Base-by-base conservation (phyloP, 2,797 vertebrate genomes). In the Sarcoramphus papa region DNA sequence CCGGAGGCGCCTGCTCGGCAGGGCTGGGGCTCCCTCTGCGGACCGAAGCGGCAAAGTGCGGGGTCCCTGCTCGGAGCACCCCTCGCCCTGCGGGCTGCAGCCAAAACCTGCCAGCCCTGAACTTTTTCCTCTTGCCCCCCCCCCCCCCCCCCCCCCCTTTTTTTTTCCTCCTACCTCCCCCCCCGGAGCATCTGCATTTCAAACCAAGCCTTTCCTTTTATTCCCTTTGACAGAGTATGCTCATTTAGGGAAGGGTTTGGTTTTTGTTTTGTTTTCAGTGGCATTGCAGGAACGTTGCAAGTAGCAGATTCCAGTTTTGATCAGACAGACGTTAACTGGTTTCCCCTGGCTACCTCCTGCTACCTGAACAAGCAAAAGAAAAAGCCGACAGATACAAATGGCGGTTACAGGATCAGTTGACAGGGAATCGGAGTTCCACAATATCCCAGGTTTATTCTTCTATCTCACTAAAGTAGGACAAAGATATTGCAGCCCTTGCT, bases 21-120 rank as follows among this genome's bases (percentile, higher is more conserved):
- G 94, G 97, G 93, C 95, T 98, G 93, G 96, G 96, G 97, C 98
- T 96, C 98, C 97, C 97, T 97, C 98, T 98, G 97, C 97, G 98
- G 97, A 89, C 89, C 40, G 82, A 88, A 90, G 60, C 87, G 85
- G 82, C 95, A 90, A 95, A 98, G 89, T 97, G 95, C 97, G 77
- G 45, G 40, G 13, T 18, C 47, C 37, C 54, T 6, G 27, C 53
- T 12, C 40, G 10, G 33, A 37, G 85, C 74, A 4, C 57, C 21
- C 57, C 70, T 8, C 18, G 60, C n/a, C 41, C 57, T 6, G 35
- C 35, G 33, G 35, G 78, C 64, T 40, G 35, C 35, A 3, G 20
- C 57, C 22, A 4, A 6, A 35, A 7, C 23, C 68, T 21, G 5
- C 33, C 47, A 20, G 54, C 40, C n/a, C 23, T 3, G 10, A 6